Percentiles rank a stretch among this genome's conserved stretches.
Conservation (phyloP, 1,140 invertebrate species). For the Drosophila pseudoananassae region DNA sequence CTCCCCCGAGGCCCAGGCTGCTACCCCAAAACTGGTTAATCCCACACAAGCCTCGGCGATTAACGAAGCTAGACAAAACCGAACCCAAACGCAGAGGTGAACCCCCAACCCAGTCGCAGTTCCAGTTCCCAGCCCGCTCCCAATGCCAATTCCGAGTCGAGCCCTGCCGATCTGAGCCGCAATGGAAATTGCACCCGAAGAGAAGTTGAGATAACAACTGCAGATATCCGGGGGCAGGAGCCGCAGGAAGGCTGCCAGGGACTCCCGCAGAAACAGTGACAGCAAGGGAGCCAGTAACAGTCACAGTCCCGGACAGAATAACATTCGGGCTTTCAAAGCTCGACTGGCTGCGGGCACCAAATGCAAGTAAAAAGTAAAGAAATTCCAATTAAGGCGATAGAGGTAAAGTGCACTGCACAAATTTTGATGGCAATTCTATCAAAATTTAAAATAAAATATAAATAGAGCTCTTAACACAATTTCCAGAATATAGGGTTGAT, state of each 20-base stretch:
- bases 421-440: neutral
- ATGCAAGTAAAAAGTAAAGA: constrained; percentile 57
- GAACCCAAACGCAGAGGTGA: constrained; percentile 13
- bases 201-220: constrained; percentile 64
- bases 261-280: constrained; percentile 5
- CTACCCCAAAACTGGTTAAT: constrained; percentile 51
- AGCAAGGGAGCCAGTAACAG: constrained; percentile 21
- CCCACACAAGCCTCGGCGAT: constrained; percentile 64
- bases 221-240: constrained; percentile 54
- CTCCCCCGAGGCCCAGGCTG: neutral
- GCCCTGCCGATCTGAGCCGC: constrained; percentile 35
- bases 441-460: too few species aligned
- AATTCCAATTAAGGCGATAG: constrained; percentile 71
- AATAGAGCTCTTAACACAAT: too few species aligned
- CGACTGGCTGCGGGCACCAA: constrained; percentile 55
- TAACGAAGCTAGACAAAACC: constrained; percentile 40
- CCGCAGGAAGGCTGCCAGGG: neutral
- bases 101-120: neutral
- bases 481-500: too few species aligned
- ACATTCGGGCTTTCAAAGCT: constrained; percentile 30
- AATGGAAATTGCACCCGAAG: constrained; percentile 67
- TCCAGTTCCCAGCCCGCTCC: neutral
- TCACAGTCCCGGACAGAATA: constrained; percentile 1
- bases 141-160: constrained; percentile 26
- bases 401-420: constrained; percentile 1